Evolutionary conservation across 2,888 invertebrate species (phyloP).

Genomic region (Choristoneura rosaceana): DNA sequence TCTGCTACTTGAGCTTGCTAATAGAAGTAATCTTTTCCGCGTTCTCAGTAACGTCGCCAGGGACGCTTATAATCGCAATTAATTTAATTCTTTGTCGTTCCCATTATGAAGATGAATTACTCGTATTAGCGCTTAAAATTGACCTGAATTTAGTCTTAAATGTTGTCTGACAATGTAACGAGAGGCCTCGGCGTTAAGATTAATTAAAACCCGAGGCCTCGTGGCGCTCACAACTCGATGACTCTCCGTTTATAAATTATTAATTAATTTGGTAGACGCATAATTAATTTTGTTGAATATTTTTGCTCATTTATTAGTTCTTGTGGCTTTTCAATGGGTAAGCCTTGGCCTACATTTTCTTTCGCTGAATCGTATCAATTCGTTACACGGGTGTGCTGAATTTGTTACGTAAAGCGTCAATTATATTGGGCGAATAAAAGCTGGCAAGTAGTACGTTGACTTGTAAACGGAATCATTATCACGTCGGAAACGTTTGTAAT

Average conservation of each 20-base stretch:
- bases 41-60: neutral
- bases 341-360: conserved; percentile 29
- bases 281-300: conserved; percentile 38
- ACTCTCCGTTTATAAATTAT: conserved; percentile 47
- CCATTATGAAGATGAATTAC: conserved; percentile 20
- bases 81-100: conserved; percentile 15
- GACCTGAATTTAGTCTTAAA: conserved; percentile 37
- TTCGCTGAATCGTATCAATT: neutral
- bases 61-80: neutral
- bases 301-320: conserved; percentile 32
- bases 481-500: too few species aligned
- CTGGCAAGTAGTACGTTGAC: too few species aligned
- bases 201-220: conserved; percentile 35
- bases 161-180: conserved; percentile 37
- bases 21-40: too few species aligned
- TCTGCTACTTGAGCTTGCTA: too few species aligned
- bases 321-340: conserved; percentile 20
- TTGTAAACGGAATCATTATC: too few species aligned
- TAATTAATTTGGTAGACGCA: conserved; percentile 39
- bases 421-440: neutral
- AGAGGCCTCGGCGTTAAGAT: conserved; percentile 37
- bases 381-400: neutral
- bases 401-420: neutral
- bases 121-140: conserved; percentile 29
- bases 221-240: conserved; percentile 40